These are phyloP conservation scores for Bujurquina vittata DNA, from an alignment of 2,113 vertebrate species.

Conservation along the genomic window DNA sequence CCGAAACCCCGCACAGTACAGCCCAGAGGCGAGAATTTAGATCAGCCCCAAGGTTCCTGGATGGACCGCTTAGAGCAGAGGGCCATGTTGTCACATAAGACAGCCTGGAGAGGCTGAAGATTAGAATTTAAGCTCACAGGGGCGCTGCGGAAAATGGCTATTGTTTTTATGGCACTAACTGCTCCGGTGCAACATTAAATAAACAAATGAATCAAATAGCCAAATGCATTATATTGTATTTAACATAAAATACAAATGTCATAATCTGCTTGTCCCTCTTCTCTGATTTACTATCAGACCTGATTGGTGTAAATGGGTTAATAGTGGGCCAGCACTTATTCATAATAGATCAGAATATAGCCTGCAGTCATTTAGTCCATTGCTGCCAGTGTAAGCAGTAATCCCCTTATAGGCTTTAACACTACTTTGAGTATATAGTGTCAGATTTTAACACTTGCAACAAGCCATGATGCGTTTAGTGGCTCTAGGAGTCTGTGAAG, in stretches of 20 bases:
- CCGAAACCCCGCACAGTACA: conserved; percentile 48
- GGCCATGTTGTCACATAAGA: conserved; percentile 27
- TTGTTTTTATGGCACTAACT: not conserved
- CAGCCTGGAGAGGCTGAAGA: conserved; percentile 18
- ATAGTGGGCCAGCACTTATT: conserved; percentile 47
- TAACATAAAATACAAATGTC: not conserved
- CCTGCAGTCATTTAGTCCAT: conserved; percentile 60
- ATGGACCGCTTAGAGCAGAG: conserved; percentile 37
- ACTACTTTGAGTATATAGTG: conserved; percentile 37
- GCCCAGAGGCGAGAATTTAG: conserved; percentile 71
- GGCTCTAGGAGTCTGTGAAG: not conserved
- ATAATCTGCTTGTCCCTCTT: not conserved
- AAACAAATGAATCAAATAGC: not conserved
- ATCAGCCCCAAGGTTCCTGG: conserved; percentile 60
- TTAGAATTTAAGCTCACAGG: not conserved
- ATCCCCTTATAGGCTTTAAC: conserved; percentile 40
- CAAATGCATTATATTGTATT: not conserved
- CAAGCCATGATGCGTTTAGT: conserved; percentile 23
- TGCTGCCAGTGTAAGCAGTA: conserved; percentile 37
- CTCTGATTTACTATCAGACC: not conserved
- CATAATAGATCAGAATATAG: conserved; percentile 57
- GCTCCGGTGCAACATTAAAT: not conserved
- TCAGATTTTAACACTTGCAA: conserved; percentile 25
- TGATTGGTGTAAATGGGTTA: conserved; percentile 58
- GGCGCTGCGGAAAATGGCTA: no score